phyloP scores from a whole-genome alignment of 1,140 invertebrate species.

The Caenorhabditis latens region DNA sequence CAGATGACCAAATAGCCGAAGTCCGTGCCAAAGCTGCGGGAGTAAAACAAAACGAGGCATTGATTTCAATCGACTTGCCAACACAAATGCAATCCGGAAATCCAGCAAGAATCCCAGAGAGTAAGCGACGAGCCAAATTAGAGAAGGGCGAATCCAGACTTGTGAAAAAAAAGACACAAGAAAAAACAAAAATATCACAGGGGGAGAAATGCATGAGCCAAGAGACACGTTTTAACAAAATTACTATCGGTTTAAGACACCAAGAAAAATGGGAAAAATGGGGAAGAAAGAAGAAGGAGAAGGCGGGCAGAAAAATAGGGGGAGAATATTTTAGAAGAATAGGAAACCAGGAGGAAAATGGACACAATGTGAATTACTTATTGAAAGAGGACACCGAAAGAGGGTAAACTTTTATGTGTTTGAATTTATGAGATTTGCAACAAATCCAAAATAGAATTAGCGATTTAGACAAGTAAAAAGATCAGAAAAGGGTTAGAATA shows the following conservation, averaged over 20 bases:
- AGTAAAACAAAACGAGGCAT: constrained; percentile 40
- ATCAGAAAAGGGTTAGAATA: too few relatives aligned
- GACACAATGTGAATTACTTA: background rate
- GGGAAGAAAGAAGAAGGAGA: background rate
- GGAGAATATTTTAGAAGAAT: constrained; percentile 2
- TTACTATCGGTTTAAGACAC: constrained; percentile 40
- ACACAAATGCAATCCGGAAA: constrained; percentile 21
- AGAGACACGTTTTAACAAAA: constrained; percentile 46
- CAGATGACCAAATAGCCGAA: constrained; percentile 49
- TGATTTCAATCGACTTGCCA: constrained; percentile 46
- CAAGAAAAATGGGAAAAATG: background rate
- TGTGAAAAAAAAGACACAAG: too few relatives aligned
- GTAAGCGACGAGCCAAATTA: constrained; percentile 25
- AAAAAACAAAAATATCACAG: background rate
- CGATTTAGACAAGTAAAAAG: too few relatives aligned
- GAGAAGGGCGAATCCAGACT: background rate
- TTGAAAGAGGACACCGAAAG: constrained; percentile 18
- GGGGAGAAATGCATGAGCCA: background rate
- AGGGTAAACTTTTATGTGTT: background rate
- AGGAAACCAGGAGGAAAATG: background rate
- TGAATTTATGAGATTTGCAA: background rate
- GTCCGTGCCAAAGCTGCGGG: constrained; percentile 41
- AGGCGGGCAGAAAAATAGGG: background rate
- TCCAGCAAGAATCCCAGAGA: constrained; percentile 35
- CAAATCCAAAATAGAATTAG: too few relatives aligned